These are phyloP conservation scores for Dendrolimus kikuchii DNA, from an alignment of 1,140 invertebrate species.

Conservation along the genomic window DNA sequence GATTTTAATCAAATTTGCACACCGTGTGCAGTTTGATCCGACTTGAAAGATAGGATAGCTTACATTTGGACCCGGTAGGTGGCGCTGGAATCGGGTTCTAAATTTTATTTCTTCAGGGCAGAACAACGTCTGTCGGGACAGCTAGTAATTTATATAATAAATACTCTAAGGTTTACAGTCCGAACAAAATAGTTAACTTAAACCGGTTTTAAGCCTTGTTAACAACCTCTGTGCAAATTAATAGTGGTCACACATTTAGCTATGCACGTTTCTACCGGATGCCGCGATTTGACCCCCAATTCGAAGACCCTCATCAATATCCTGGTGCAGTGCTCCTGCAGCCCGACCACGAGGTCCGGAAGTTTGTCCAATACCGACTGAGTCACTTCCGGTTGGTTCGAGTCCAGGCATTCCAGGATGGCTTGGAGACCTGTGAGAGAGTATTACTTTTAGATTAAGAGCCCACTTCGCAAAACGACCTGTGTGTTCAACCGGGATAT, in stretches of 20 bases:
- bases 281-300: slow-evolving; percentile 84
- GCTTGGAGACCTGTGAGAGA: slow-evolving; percentile 73
- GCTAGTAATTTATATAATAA: too few relatives aligned
- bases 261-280: slow-evolving; percentile 85
- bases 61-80: too few relatives aligned
- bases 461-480: too few relatives aligned
- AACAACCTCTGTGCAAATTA: slow-evolving; percentile 88
- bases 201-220: background rate
- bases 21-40: too few relatives aligned
- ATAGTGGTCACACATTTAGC: slow-evolving; percentile 85
- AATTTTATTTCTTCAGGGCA: too few relatives aligned
- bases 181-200: background rate
- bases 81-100: too few relatives aligned
- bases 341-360: slow-evolving; percentile 85
- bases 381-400: slow-evolving; percentile 83
- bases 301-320: slow-evolving; percentile 88
- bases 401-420: slow-evolving; percentile 86
- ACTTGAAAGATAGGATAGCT: too few relatives aligned
- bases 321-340: slow-evolving; percentile 87
- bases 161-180: background rate
- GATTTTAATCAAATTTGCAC: too few relatives aligned
- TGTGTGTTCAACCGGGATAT: too few relatives aligned
- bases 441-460: too few relatives aligned
- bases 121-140: too few relatives aligned
- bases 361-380: slow-evolving; percentile 86